Evolutionary conservation across 2,888 invertebrate genomes (phyloP).

Genomic region (Scaptomyza polygonia): DNA sequence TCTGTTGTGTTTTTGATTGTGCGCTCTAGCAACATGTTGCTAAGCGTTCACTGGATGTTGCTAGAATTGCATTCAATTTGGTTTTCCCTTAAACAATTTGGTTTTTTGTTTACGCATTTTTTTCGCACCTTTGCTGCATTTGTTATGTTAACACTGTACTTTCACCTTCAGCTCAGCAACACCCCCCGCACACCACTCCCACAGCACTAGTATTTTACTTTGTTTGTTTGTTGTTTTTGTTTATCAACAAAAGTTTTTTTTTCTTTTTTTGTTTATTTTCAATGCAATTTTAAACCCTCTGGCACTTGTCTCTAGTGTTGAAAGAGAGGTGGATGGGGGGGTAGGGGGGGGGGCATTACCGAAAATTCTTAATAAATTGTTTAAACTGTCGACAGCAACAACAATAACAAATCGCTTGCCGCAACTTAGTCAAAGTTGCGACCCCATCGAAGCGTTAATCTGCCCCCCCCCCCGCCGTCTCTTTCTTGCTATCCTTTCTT

Average conservation of each 20-base stretch:
- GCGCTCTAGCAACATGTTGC: constrained; percentile 46
- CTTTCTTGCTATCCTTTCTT: background rate
- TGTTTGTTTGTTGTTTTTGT: constrained; percentile 61
- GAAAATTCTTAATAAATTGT: constrained; percentile 67
- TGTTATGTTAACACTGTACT: constrained; percentile 52
- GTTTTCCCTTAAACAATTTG: constrained; percentile 17
- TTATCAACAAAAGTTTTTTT: constrained; percentile 64
- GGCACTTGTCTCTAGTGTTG: constrained; percentile 53
- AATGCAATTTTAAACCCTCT: constrained; percentile 59
- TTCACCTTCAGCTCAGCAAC: constrained; percentile 57
- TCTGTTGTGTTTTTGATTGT: background rate
- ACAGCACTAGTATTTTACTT: background rate
- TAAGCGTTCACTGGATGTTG: constrained; percentile 24
- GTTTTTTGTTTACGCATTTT: constrained; percentile 62
- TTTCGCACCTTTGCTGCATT: constrained; percentile 56
- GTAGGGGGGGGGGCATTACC: background rate
- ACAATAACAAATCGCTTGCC: constrained; percentile 30
- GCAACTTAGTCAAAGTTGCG: constrained; percentile 62
- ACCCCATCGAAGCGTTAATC: constrained; percentile 17
- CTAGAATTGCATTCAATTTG: constrained; percentile 18
- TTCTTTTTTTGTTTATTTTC: constrained; percentile 66
- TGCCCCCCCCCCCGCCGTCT: background rate
- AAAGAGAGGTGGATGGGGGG: constrained; percentile 16
- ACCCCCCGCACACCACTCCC: constrained; percentile 6
- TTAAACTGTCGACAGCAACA: constrained; percentile 36